phyloP scores from a whole-genome alignment of 2,888 invertebrate species.

The Empis livida region DNA sequence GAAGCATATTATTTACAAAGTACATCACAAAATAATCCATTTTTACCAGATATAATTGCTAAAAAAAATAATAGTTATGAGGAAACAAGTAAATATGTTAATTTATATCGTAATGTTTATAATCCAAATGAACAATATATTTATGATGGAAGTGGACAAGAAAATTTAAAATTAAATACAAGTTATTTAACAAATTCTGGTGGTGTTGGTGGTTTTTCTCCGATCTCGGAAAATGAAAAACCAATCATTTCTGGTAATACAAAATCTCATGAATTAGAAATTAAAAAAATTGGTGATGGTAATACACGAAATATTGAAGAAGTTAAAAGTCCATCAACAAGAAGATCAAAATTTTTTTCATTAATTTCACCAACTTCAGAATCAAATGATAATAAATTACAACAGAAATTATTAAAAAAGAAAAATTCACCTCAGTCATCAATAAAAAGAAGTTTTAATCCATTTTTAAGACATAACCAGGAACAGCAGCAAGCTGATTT shows the following conservation, averaged over 20 bases:
- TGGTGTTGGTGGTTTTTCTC: neutral
- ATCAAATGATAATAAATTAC: conserved; percentile 16
- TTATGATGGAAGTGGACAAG: too few species aligned
- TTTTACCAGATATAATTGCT: conserved; percentile 33
- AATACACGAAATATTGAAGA: too few species aligned
- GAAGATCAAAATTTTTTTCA: conserved; percentile 27
- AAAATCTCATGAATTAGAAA: conserved; percentile 4
- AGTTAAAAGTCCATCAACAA: too few species aligned
- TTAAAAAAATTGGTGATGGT: neutral
- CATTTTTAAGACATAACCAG: conserved; percentile 21
- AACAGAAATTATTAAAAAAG: conserved; percentile 14
- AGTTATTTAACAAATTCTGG: too few species aligned
- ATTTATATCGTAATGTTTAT: neutral
- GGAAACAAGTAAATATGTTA: neutral
- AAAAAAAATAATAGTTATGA: conserved; percentile 24
- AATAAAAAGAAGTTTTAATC: conserved; percentile 25
- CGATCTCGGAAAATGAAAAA: conserved; percentile 24
- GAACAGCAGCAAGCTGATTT: conserved; percentile 20
- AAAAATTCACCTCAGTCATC: conserved; percentile 16
- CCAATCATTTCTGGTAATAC: neutral
- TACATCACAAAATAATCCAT: conserved; percentile 34
- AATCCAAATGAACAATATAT: neutral
- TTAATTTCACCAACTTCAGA: conserved; percentile 26
- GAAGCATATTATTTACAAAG: conserved; percentile 27
- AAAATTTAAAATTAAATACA: too few species aligned